These are phyloP conservation scores for Chaetophractus vellerosus DNA, from an alignment of 2,797 vertebrate species.

Conservation along the genomic window DNA sequence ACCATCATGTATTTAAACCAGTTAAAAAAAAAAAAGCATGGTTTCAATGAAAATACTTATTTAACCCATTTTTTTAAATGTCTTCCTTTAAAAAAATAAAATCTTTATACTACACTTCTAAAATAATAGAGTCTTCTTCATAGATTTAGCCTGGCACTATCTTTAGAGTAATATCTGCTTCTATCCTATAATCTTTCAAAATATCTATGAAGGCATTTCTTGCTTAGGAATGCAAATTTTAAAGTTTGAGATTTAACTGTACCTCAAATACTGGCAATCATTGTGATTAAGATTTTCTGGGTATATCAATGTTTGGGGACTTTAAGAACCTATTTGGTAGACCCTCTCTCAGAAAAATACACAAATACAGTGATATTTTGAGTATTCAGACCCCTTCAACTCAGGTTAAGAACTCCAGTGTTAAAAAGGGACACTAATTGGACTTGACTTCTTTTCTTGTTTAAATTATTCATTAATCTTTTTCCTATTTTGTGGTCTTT, in stretches of 20 bases:
- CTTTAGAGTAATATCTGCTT: not conserved
- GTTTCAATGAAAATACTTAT: not conserved
- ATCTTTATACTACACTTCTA: not conserved
- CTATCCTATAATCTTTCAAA: not conserved
- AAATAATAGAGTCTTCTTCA: not conserved
- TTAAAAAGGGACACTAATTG: slow-evolving; percentile 49
- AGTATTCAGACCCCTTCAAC: not conserved
- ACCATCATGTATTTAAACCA: slow-evolving; percentile 5
- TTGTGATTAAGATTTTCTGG: slow-evolving; percentile 9
- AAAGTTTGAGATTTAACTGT: slow-evolving; percentile 36
- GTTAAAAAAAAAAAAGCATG: not conserved
- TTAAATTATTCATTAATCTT: slow-evolving; percentile 55
- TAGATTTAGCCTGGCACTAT: not conserved
- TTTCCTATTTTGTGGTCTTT: slow-evolving; percentile 24
- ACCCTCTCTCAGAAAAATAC: slow-evolving; percentile 47
- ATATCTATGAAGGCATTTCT: not conserved
- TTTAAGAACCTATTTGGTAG: slow-evolving; percentile 27
- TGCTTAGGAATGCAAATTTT: slow-evolving; percentile 48
- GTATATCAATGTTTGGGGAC: not conserved
- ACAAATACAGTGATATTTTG: not conserved
- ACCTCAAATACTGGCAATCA: slow-evolving; percentile 34
- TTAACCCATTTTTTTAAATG: not conserved
- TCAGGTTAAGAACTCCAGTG: slow-evolving; percentile 42
- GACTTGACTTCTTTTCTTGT: slow-evolving; percentile 49
- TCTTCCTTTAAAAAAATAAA: slow-evolving; percentile 41